These are phyloP conservation scores for Neelides folsomi DNA, from an alignment of 2,888 invertebrate genomes.

Conservation along the genomic window DNA sequence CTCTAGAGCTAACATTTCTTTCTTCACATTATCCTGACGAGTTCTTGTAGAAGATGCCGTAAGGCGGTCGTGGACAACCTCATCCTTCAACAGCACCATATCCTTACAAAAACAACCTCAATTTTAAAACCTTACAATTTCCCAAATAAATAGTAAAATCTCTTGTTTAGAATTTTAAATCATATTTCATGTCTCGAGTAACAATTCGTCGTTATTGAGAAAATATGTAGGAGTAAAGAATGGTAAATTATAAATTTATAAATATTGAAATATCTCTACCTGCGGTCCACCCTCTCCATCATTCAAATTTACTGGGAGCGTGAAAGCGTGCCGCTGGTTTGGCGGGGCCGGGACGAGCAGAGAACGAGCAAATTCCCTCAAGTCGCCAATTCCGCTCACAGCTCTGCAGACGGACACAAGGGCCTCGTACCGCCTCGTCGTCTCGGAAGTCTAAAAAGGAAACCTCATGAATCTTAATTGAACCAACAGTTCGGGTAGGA, in stretches of 20 bases:
- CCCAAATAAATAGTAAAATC: no score
- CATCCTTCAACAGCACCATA: constrained; percentile 59
- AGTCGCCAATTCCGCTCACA: constrained; percentile 57
- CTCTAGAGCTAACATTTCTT: constrained; percentile 71
- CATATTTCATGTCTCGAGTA: no score
- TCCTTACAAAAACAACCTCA: constrained; percentile 20
- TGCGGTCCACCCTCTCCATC: constrained; percentile 9
- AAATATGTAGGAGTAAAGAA: no score
- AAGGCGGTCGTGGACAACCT: constrained; percentile 66
- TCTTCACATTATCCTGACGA: constrained; percentile 61
- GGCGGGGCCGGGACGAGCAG: constrained; percentile 42
- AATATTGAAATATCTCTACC: constrained; percentile 2
- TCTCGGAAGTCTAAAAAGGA: constrained; percentile 55
- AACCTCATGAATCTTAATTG: background rate
- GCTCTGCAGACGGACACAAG: constrained; percentile 63
- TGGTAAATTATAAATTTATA: constrained; percentile 3
- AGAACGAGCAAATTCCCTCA: constrained; percentile 62
- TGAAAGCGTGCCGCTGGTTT: constrained; percentile 28
- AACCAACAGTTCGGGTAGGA: no score
- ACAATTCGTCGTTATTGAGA: no score
- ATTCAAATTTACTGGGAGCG: constrained; percentile 22
- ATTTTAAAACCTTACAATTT: background rate
- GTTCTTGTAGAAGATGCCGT: constrained; percentile 55
- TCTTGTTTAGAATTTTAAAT: no score
- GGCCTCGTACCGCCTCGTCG: constrained; percentile 68